Evolutionary conservation across 2,888 invertebrate species (phyloP), one percentile per base, ranked within the genome.

Genomic region (Diploptera punctata): DNA sequence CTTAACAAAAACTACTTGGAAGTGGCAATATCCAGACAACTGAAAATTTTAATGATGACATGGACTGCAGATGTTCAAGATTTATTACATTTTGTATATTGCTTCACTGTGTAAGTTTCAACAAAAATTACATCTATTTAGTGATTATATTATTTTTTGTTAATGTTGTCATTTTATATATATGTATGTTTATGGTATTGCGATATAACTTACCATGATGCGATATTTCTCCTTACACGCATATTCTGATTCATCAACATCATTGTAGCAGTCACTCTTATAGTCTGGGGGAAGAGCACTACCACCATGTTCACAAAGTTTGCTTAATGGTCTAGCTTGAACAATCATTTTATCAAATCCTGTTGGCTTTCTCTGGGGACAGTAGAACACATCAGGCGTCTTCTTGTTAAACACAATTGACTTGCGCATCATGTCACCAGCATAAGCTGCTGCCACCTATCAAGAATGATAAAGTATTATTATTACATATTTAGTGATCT

Each of bases 181-280:
- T n/a, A n/a, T 13, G 1, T 43, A 0, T 49, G 10, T 49, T 49
- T 49, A 49, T 10, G 4, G 21, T 7, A n/a, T 18, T n/a, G n/a
- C n/a, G n/a, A n/a, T n/a, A n/a, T 33, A 7, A 7, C 85, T 88
- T 83, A 92, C 92, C 92, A 92, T 91, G 79, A 93, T 92, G 80
- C 92, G 85, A 80, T 90, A 89, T 80, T 93, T 93, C 81, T 93
- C 93, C 81, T 92, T 91, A 84, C 93, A 93, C 2, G 93, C 93
- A 80, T 89, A 93, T 76, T 91, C 90, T 26, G 90, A 88, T 82
- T 93, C 93, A 81, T 93, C 93, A 19, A 93, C 89, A 81, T 93
- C 91, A 81, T 91, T 89, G 83, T 91, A 93, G 79, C 93, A 93
- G 79, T 93, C 93, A 67, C 91, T 90, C 81, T 91, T 91, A 83